Percentiles rank a stretch among this genome's conserved stretches.
phyloP scores from a whole-genome alignment of 30 jellyfish, hydroid and myxozoan genomes.

The Hydra vulgaris region DNA sequence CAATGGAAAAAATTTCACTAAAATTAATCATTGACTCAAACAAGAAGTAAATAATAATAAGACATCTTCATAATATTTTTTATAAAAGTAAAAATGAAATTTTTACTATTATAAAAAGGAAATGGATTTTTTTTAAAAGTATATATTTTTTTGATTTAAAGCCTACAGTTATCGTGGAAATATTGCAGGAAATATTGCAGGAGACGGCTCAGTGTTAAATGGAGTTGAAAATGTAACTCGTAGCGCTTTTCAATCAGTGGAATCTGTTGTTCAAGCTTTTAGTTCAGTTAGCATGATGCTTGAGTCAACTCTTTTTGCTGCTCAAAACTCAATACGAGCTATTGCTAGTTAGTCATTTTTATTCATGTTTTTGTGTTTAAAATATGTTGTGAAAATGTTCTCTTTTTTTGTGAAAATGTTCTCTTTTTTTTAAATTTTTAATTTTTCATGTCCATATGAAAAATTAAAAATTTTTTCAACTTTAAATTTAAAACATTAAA shows the following conservation, averaged over 20 bases:
- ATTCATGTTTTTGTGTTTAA: background rate
- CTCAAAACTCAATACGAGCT: slow-evolving; percentile 74
- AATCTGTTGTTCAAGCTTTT: slow-evolving; percentile 75
- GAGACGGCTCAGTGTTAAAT: background rate
- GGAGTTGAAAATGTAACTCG: slow-evolving; percentile 26
- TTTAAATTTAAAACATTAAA: too few species aligned
- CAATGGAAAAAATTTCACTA: too few species aligned
- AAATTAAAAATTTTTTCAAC: too few species aligned
- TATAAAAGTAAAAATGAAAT: too few species aligned
- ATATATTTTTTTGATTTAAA: background rate
- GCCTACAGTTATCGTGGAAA: slow-evolving; percentile 21
- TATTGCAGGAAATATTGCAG: slow-evolving; percentile 17
- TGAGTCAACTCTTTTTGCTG: slow-evolving; percentile 87
- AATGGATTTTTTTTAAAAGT: background rate
- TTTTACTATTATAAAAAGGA: too few species aligned
- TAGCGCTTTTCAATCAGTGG: slow-evolving; percentile 62
- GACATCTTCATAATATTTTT: too few species aligned
- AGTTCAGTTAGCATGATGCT: slow-evolving; percentile 70
- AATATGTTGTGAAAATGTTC: too few species aligned
- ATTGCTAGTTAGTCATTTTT: slow-evolving; percentile 16
- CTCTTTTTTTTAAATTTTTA: too few species aligned
- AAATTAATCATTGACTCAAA: too few species aligned
- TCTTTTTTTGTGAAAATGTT: too few species aligned
- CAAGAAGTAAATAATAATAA: too few species aligned
- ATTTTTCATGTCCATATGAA: too few species aligned